Conservation (phyloP, 2,888 invertebrate genomes). For the Rhogogaster chlorosoma region DNA sequence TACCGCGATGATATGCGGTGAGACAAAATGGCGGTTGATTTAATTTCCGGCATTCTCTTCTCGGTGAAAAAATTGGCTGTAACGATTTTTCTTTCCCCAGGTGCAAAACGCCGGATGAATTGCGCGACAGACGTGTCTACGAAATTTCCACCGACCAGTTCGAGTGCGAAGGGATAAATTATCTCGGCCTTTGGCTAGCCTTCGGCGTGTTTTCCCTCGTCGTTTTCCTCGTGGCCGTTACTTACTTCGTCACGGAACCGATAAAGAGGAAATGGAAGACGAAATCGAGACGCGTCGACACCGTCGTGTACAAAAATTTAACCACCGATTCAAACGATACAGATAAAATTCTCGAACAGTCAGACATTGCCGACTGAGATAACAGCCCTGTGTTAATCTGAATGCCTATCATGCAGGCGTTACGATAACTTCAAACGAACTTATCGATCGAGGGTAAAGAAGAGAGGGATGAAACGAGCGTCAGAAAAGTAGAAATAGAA, state of each 20-base stretch:
- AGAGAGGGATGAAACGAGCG: not conserved
- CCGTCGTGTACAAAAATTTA: slow-evolving; percentile 74
- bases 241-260: slow-evolving; percentile 66
- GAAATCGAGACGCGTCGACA: slow-evolving; percentile 66
- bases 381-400: not conserved
- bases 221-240: slow-evolving; percentile 58
- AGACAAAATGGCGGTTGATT: slow-evolving; percentile 55
- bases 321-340: slow-evolving; percentile 71
- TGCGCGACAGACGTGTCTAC: slow-evolving; percentile 78
- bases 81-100: slow-evolving; percentile 72
- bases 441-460: not conserved
- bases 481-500: not conserved
- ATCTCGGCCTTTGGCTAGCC: slow-evolving; percentile 64
- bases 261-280: slow-evolving; percentile 68
- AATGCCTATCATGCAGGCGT: not conserved
- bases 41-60: not conserved
- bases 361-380: not conserved
- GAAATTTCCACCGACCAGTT: slow-evolving; percentile 78
- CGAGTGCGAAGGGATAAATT: slow-evolving; percentile 69
- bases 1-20: slow-evolving; percentile 79
- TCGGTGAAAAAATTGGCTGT: not conserved
- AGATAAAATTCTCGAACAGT: slow-evolving; percentile 24
- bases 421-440: not conserved
- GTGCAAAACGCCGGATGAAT: slow-evolving; percentile 77
- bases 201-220: slow-evolving; percentile 62